phyloP scores from a whole-genome alignment of 2,888 invertebrate genomes.

The Eupithecia subumbrata region DNA sequence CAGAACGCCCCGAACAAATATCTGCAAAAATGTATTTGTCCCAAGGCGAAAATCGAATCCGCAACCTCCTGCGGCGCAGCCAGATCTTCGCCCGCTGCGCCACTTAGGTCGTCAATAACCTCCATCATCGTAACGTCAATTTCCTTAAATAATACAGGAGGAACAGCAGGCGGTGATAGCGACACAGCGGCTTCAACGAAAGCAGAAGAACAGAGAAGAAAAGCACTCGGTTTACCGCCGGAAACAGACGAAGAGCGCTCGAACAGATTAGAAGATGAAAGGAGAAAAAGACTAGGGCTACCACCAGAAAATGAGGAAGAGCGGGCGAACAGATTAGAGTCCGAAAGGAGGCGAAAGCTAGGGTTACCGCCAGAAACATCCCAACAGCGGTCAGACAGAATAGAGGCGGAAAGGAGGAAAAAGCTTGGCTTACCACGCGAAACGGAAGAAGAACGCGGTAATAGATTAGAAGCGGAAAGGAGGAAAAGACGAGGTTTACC shows the following conservation, averaged over 20 bases:
- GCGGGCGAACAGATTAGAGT: neutral
- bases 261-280: neutral
- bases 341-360: neutral
- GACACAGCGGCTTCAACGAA: neutral
- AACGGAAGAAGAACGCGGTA: conserved; percentile 32
- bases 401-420: neutral
- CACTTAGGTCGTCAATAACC: neutral
- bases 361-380: neutral
- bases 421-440: neutral
- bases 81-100: no score
- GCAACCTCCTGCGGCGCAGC: no score
- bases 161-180: neutral
- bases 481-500: conserved; percentile 8
- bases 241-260: conserved; percentile 1
- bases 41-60: no score
- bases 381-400: neutral
- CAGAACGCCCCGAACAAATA: no score
- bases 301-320: neutral
- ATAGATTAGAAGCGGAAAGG: conserved; percentile 25
- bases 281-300: neutral
- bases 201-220: neutral
- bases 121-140: neutral
- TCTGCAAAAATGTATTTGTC: no score
- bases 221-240: neutral
- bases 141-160: neutral